Evolutionary conservation across 2,113 vertebrate genomes (phyloP).

Genomic region (Carassius auratus): DNA sequence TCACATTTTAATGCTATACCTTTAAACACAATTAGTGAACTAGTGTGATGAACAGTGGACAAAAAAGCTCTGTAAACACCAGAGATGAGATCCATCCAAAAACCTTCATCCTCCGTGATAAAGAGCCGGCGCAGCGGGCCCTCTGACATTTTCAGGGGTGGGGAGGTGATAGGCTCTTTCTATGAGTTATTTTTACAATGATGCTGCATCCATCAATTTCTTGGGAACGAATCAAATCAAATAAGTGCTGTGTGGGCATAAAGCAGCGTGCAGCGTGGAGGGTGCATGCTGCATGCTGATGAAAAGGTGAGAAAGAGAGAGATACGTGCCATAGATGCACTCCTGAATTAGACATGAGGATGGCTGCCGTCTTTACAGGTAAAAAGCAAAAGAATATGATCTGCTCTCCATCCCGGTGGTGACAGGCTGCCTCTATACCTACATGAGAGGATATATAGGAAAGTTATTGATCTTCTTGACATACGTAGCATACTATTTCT

Average conservation of each 20-base stretch:
- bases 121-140: neutral
- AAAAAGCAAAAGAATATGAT: slow-evolving; percentile 9
- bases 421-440: neutral
- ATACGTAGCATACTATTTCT: neutral
- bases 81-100: slow-evolving; percentile 10
- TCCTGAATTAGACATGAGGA: slow-evolving; percentile 44
- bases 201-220: slow-evolving; percentile 44
- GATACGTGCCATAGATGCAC: neutral
- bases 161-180: slow-evolving; percentile 28
- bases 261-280: neutral
- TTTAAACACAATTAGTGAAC: neutral
- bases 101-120: slow-evolving; percentile 4
- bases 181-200: slow-evolving; percentile 45
- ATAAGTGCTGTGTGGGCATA: slow-evolving; percentile 47
- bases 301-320: slow-evolving; percentile 2
- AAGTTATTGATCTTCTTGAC: slow-evolving; percentile 14
- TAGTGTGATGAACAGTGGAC: neutral
- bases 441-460: neutral
- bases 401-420: neutral
- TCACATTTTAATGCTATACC: neutral
- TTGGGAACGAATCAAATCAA: slow-evolving; percentile 48
- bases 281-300: slow-evolving; percentile 22
- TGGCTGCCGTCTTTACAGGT: slow-evolving; percentile 20
- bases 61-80: neutral
- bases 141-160: slow-evolving; percentile 18